A percentile compares a stretch with the other conserved stretches of the same genome.
Evolutionary conservation across 1,140 invertebrate species (phyloP).

Genomic region (honey bee (Apis mellifera)): Amel_HAv3.1 CM009939.2:4635001-4635500

Average conservation of each 20-base stretch:
- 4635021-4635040: not conserved
- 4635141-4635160: not conserved
- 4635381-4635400: constrained; percentile 19
- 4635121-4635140: constrained; percentile 28
- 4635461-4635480: not conserved
- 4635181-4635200: constrained; percentile 1
- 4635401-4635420: not conserved
- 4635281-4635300: too few species aligned
- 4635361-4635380: not conserved
- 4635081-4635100: not conserved
- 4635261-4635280: too few species aligned
- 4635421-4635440: constrained; percentile 43
- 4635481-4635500: not conserved
- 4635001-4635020: not conserved
- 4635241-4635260: not conserved
- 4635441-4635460: constrained; percentile 1
- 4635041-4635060: not conserved
- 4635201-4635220: constrained; percentile 2
- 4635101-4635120: constrained; percentile 22
- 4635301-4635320: too few species aligned
- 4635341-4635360: too few species aligned
- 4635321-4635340: not conserved
- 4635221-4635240: not conserved
- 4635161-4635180: constrained; percentile 21
- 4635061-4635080: not conserved